Conservation (phyloP, 2,797 vertebrate genomes). For the Schizopygopsis malacanthus region DNA sequence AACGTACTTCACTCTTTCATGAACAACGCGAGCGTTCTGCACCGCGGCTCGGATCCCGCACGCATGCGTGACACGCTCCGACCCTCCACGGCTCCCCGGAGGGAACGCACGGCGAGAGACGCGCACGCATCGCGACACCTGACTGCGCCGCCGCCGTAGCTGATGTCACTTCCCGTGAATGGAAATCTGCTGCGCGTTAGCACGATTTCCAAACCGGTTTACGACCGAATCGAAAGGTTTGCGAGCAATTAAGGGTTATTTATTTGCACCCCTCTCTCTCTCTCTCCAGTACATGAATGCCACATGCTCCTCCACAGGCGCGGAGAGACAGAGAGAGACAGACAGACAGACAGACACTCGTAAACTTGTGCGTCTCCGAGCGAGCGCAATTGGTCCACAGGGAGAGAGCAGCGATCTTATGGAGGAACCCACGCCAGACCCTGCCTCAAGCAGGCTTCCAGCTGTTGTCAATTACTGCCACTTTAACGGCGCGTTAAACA, state of each 20-base stretch:
- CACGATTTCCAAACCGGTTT: not conserved
- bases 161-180: constrained; percentile 13
- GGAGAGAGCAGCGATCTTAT: constrained; percentile 49
- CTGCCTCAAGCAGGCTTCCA: constrained; percentile 61
- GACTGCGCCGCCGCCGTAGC: not conserved
- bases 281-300: constrained; percentile 15
- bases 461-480: constrained; percentile 66
- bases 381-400: constrained; percentile 56
- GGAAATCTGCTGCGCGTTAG: constrained; percentile 27
- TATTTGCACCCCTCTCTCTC: constrained; percentile 28
- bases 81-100: constrained; percentile 3
- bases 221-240: constrained; percentile 6
- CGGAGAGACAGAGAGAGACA: constrained; percentile 27
- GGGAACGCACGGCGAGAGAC: not conserved
- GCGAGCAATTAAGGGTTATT: constrained; percentile 39
- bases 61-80: constrained; percentile 12
- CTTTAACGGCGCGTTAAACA: constrained; percentile 62
- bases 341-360: constrained; percentile 51
- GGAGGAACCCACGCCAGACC: constrained; percentile 50
- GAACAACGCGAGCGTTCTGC: constrained; percentile 53
- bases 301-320: constrained; percentile 43
- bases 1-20: constrained; percentile 49
- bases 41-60: constrained; percentile 38
- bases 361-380: constrained; percentile 51
- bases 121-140: not conserved